phyloP scores from a whole-genome alignment of 2,888 invertebrate genomes.

The Lypha dubia region DNA sequence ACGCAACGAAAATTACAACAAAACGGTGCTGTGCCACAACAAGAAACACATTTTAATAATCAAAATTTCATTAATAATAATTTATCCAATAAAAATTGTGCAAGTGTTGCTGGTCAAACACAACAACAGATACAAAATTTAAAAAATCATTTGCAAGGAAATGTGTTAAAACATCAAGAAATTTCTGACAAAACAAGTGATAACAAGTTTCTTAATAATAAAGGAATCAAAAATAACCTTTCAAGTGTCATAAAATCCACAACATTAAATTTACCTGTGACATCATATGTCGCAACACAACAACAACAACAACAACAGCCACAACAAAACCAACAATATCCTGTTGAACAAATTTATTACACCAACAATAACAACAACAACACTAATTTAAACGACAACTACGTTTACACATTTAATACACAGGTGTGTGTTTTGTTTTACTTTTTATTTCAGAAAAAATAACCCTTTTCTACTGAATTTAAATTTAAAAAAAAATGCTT shows the following conservation, averaged over 20 bases:
- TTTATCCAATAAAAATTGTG: constrained; percentile 56
- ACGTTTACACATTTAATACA: constrained; percentile 78
- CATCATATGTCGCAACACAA: constrained; percentile 66
- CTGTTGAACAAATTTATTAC: constrained; percentile 77
- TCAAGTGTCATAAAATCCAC: constrained; percentile 67
- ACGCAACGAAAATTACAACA: constrained; percentile 66
- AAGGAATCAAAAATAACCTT: constrained; percentile 23
- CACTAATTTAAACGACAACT: constrained; percentile 64
- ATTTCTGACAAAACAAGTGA: constrained; percentile 39
- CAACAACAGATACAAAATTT: constrained; percentile 72
- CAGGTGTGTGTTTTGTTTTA: constrained; percentile 79
- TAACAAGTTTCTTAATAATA: constrained; percentile 46
- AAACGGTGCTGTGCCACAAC: constrained; percentile 57
- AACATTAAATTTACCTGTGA: constrained; percentile 68
- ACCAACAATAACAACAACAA: constrained; percentile 72
- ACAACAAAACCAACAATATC: constrained; percentile 72
- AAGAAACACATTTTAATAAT: constrained; percentile 52
- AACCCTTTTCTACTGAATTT: constrained; percentile 15
- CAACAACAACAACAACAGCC: constrained; percentile 58
- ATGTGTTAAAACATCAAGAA: constrained; percentile 42
- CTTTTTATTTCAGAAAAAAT: constrained; percentile 2
- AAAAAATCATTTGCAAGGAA: constrained; percentile 40
- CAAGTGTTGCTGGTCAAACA: constrained; percentile 68
- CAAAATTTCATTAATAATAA: constrained; percentile 37
- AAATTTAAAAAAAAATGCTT: neutral